A percentile compares a stretch with the other conserved stretches of the same genome.
phyloP scores from a whole-genome alignment of 1,140 invertebrate genomes.

The Saccostrea cuccullata region DNA sequence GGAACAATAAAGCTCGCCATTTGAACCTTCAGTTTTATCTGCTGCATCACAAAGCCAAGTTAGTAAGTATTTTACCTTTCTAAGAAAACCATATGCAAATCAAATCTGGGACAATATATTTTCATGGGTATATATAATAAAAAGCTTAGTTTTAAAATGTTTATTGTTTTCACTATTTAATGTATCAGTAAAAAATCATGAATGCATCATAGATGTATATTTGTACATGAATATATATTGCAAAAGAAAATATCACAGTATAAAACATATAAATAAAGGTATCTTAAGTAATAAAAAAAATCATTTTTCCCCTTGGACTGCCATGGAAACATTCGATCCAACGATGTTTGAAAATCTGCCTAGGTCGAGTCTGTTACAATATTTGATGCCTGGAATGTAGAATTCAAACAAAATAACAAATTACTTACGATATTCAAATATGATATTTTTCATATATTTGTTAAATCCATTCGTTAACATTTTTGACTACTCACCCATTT shows the following conservation, averaged over 20 bases:
- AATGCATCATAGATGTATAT: no score
- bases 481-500: conserved; percentile 18
- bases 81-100: no score
- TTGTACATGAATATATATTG: not conserved
- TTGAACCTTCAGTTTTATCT: no score
- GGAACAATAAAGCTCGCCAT: no score
- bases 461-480: not conserved
- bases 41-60: no score
- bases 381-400: conserved; percentile 20
- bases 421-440: not conserved
- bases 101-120: no score
- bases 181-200: no score
- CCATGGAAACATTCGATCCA: not conserved
- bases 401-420: not conserved
- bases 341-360: not conserved
- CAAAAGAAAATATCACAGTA: not conserved
- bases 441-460: not conserved
- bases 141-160: no score
- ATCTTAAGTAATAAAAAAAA: no score
- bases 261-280: not conserved
- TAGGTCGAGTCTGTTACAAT: not conserved
- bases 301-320: not conserved
- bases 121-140: no score
- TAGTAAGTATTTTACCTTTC: no score
- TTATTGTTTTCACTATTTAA: no score